Evolutionary conservation across 2,797 vertebrate species (phyloP).

Genomic region (Sebastes alutus): DNA sequence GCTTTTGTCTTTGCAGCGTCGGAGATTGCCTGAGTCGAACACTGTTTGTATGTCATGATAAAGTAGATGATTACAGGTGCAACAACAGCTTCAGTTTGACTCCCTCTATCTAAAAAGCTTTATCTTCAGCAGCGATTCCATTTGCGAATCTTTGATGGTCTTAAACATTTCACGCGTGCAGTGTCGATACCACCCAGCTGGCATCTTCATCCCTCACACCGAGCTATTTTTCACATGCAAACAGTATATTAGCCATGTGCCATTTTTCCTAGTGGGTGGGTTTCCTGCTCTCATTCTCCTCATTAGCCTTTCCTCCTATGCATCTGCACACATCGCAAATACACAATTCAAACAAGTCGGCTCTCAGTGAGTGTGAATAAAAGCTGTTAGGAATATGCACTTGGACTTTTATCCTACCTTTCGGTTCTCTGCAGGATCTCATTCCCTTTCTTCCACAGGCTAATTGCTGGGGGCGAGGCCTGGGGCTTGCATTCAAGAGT

Average conservation of each 20-base stretch:
- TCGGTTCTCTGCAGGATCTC: conserved; percentile 87
- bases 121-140: neutral
- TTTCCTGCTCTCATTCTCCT: conserved; percentile 31
- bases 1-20: conserved; percentile 10
- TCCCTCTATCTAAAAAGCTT: neutral
- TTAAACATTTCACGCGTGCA: conserved; percentile 38
- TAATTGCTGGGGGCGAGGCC: conserved; percentile 91
- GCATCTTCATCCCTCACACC: conserved; percentile 28
- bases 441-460: conserved; percentile 92
- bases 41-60: conserved; percentile 13
- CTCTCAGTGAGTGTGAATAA: conserved; percentile 50
- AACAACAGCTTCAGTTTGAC: conserved; percentile 8
- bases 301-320: conserved; percentile 66
- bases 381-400: conserved; percentile 46
- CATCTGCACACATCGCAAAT: conserved; percentile 64
- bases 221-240: conserved; percentile 40
- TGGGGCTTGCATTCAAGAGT: conserved; percentile 92
- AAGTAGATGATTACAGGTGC: conserved; percentile 29
- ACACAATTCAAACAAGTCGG: conserved; percentile 52
- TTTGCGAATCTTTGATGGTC: conserved; percentile 39
- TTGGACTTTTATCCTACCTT: conserved; percentile 84
- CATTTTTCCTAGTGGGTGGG: conserved; percentile 33
- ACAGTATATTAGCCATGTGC: conserved; percentile 35
- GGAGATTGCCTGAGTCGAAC: conserved; percentile 13
- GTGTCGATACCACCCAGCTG: conserved; percentile 22